Evolutionary conservation across 1,140 invertebrate genomes (phyloP).

Genomic region (Drosophila baimaii): DNA sequence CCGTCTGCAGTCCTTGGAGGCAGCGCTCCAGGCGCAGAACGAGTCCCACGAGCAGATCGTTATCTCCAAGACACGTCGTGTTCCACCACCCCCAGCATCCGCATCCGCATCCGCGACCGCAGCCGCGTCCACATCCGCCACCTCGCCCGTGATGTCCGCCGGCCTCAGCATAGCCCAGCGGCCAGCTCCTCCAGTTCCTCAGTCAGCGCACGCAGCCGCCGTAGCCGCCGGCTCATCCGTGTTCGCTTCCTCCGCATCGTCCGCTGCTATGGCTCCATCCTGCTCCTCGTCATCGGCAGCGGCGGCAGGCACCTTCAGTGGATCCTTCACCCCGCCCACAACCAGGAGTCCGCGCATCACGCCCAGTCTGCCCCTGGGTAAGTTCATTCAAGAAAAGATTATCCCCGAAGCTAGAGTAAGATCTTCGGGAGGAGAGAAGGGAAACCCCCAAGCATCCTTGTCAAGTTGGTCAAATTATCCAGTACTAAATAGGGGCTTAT

Average conservation of each 20-base stretch:
- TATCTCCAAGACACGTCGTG: slow-evolving; percentile 59
- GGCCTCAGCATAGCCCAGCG: slow-evolving; percentile 44
- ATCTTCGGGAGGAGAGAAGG: too few relatives aligned
- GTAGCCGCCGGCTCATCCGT: slow-evolving; percentile 4
- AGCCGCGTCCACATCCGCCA: slow-evolving; percentile 9
- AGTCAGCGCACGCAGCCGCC: slow-evolving; percentile 14
- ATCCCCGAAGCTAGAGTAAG: too few relatives aligned
- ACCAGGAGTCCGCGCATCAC: slow-evolving; percentile 55
- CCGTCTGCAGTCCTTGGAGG: slow-evolving; percentile 88
- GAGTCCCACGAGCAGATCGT: slow-evolving; percentile 85
- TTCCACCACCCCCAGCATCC: slow-evolving; percentile 49
- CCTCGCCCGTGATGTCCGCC: slow-evolving; percentile 10
- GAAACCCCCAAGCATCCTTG: too few relatives aligned
- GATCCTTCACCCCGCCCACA: slow-evolving; percentile 49
- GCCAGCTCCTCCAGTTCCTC: slow-evolving; percentile 55
- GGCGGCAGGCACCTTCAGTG: slow-evolving; percentile 47
- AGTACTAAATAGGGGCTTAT: too few relatives aligned
- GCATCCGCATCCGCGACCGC: slow-evolving; percentile 7
- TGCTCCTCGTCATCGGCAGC: slow-evolving; percentile 10
- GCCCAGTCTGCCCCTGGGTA: slow-evolving; percentile 63
- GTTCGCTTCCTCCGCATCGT: slow-evolving; percentile 5
- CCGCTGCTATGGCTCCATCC: not conserved
- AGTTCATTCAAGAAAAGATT: too few relatives aligned
- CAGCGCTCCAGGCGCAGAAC: slow-evolving; percentile 88
- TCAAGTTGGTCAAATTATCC: too few relatives aligned